These are phyloP conservation scores for western clawed frog (Xenopus tropicalis) DNA, from an alignment of 2,113 vertebrate species.

Conservation along the genomic window UCB_Xtro_10.0 CM004444.2:16446001-16446500, in stretches of 20 bases:
- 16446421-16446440: slow-evolving; percentile 72
- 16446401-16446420: slow-evolving; percentile 65
- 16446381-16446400: slow-evolving; percentile 63
- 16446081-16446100: slow-evolving; percentile 48
- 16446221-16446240: not conserved
- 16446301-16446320: slow-evolving; percentile 32
- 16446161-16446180: not conserved
- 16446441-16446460: slow-evolving; percentile 84
- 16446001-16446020: slow-evolving; percentile 68
- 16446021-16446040: slow-evolving; percentile 55
- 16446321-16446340: slow-evolving; percentile 57
- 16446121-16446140: slow-evolving; percentile 28
- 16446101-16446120: slow-evolving; percentile 1
- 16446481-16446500: slow-evolving; percentile 84
- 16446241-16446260: not conserved
- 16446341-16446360: slow-evolving; percentile 52
- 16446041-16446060: slow-evolving; percentile 57
- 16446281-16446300: not conserved
- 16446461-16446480: slow-evolving; percentile 83
- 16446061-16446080: slow-evolving; percentile 56
- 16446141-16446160: not conserved
- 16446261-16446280: not conserved
- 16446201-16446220: not conserved
- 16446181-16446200: not conserved
- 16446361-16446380: slow-evolving; percentile 56